Evolutionary conservation across 2,888 invertebrate genomes (phyloP), one percentile per base, ranked within the genome.

Genomic region (Marasmarcha lunaedactyla): DNA sequence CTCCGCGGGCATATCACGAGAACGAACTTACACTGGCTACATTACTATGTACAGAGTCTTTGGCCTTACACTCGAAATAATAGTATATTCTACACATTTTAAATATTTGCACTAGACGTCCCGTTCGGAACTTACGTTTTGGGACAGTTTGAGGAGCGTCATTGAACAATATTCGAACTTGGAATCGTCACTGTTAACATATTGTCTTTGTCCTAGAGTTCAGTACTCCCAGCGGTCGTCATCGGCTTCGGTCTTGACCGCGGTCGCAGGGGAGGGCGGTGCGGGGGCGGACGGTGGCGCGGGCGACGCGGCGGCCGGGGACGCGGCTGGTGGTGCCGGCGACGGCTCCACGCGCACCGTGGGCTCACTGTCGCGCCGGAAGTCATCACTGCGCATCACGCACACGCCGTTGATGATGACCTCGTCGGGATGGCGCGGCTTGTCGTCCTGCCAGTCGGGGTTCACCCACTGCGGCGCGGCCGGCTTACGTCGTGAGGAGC

Each of bases 401-500:
- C 95, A 95, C 15, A 96, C 95, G 1, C 96, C 96, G 63, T 96
- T 96, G 55, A 95, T 95, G 59, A 95, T 95, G 15, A 94, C 93
- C 63, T 94, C 94, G 57, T 91, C 91, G 46, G 72, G 81, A 59
- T 68, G 77, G 35, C 84, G 71, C 12, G 85, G 83, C 50, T 85
- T 84, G 50, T 87, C 87, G 60, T 92, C 92, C 59, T 92, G 92
- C 93, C 93, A 93, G 55, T 94, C 94, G 5, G 97, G 97, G 71
- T 97, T 97, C 2, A 97, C 95, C 95, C 97, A 97, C 74, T 98
- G 97, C 1, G 98, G 97, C 39, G 97, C 96, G 1, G 95, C 96
- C 1, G 97, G 95, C 83, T 98, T 98, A 57, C 97, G 87, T 46
- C 95, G 83, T 41, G 90, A 93, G 14, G 84, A 81, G 14, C 84